A percentile compares a stretch with the other conserved stretches of the same genome.
phyloP scores from a whole-genome alignment of 1,140 invertebrate species.

The Hormaphis cornu region DNA sequence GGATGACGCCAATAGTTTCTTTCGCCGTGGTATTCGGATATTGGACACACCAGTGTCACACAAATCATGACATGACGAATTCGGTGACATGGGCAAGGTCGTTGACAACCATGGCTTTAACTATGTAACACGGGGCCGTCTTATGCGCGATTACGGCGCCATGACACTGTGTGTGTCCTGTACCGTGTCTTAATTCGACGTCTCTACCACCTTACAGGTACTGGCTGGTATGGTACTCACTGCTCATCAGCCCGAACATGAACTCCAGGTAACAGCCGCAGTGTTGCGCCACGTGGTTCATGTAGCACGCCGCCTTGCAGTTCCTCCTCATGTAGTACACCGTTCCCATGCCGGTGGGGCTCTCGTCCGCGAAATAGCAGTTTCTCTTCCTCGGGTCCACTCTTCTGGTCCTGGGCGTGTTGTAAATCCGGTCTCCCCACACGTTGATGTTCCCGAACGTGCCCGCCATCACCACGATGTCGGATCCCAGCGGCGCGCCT shows the following conservation, averaged over 20 bases:
- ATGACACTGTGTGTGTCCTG: too few relatives aligned
- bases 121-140: too few relatives aligned
- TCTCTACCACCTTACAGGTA: background rate
- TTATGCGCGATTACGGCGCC: too few relatives aligned
- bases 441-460: conserved; percentile 33
- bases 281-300: conserved; percentile 33
- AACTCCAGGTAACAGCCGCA: conserved; percentile 39
- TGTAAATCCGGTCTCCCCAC: conserved; percentile 34
- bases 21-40: too few relatives aligned
- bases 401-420: conserved; percentile 28
- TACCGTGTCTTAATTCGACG: background rate
- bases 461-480: conserved; percentile 33
- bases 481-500: conserved; percentile 33
- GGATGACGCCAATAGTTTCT: too few relatives aligned
- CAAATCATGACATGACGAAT: too few relatives aligned
- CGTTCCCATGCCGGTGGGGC: conserved; percentile 9
- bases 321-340: conserved; percentile 35
- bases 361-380: conserved; percentile 37
- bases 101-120: too few relatives aligned
- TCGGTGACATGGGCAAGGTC: too few relatives aligned
- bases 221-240: background rate
- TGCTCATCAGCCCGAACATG: conserved; percentile 33
- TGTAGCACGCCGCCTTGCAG: conserved; percentile 37
- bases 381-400: conserved; percentile 27
- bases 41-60: too few relatives aligned